A percentile compares a stretch with the other conserved stretches of the same genome.
phyloP scores from a whole-genome alignment of 2,797 vertebrate genomes.

The Myiothlypis coronata region DNA sequence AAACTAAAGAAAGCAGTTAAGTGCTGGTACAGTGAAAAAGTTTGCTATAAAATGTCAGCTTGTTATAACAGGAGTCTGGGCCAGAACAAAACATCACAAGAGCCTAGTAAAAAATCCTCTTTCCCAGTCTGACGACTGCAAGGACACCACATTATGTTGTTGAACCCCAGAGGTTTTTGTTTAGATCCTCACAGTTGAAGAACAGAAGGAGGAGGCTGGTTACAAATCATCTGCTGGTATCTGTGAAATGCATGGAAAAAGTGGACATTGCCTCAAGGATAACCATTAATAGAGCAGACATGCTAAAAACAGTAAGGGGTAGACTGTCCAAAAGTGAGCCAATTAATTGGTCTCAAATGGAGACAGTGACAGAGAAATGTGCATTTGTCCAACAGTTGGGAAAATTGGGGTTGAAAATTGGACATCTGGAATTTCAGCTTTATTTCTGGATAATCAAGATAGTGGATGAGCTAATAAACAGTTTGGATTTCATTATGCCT shows the following conservation, averaged over 20 bases:
- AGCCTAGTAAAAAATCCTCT: constrained; percentile 33
- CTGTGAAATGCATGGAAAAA: constrained; percentile 17
- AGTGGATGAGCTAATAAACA: constrained; percentile 59
- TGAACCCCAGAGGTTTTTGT: background rate
- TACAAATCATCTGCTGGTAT: background rate
- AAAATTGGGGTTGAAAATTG: constrained; percentile 35
- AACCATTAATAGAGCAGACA: constrained; percentile 37
- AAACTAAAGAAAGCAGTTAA: constrained; percentile 42
- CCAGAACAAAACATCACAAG: constrained; percentile 34
- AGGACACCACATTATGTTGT: background rate
- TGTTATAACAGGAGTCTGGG: constrained; percentile 13
- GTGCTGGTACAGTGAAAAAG: constrained; percentile 38
- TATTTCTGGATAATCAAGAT: constrained; percentile 44
- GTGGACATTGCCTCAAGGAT: constrained; percentile 1
- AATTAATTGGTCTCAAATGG: constrained; percentile 55
- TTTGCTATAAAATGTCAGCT: background rate
- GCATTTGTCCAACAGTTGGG: constrained; percentile 4
- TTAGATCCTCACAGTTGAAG: background rate
- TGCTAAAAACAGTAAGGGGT: constrained; percentile 20
- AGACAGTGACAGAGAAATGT: constrained; percentile 10
- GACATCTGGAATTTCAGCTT: constrained; percentile 54
- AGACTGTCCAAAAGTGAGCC: constrained; percentile 28
- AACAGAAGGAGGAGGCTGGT: background rate
- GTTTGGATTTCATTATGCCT: constrained; percentile 47
- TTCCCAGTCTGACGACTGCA: background rate